Base-by-base conservation (phyloP, 2,888 invertebrate genomes). In the Liposcelis brunnea region DNA sequence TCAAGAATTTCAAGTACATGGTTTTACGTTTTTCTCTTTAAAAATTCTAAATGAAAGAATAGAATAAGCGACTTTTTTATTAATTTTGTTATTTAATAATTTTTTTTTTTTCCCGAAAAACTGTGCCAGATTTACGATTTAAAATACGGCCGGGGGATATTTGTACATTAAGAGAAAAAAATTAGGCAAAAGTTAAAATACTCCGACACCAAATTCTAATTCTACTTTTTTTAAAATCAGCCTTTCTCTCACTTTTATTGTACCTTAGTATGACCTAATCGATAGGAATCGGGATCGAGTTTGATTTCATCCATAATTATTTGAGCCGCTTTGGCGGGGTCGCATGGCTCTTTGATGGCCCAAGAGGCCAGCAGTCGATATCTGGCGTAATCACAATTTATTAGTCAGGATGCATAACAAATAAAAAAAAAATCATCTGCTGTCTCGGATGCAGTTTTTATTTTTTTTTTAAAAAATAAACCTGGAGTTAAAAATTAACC, bases 241-340 rank as follows among this genome's bases (percentile, higher is more conserved):
- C 32, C 7, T 15, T 35, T 35, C 8, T 4, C 8, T 26, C 26
- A 8, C 5, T 26, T 26, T 51, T 53, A 58, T 79, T 85, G 78
- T 82, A 94, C 94, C 85, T 97, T 97, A 70, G 94, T 95, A 72
- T 87, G 85, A 75, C 97, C 97, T 67, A 93, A 77, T 75, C 93
- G 86, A 73, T 82, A 97, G 62, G 85, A 80, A 68, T 94, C 93
- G 55, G 77, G 69, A 65, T 84, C 87, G 67, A 98, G 77, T 62
- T 78, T 79, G 55, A 83, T 77, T 52, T 76, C 70, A 48, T 84
- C 81, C 72, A 90, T 74, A 67, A 94, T 79, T 60, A 78, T 67
- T 63, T 74, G 76, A 52, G 87, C 85, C 61, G 77, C 74, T 67
- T 90, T 84, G 21, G 21, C 40, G 12, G 40, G 40, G 21, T 40